Evolutionary conservation across 2,888 invertebrate species (phyloP).

Genomic region (Tenthredo distinguenda): DNA sequence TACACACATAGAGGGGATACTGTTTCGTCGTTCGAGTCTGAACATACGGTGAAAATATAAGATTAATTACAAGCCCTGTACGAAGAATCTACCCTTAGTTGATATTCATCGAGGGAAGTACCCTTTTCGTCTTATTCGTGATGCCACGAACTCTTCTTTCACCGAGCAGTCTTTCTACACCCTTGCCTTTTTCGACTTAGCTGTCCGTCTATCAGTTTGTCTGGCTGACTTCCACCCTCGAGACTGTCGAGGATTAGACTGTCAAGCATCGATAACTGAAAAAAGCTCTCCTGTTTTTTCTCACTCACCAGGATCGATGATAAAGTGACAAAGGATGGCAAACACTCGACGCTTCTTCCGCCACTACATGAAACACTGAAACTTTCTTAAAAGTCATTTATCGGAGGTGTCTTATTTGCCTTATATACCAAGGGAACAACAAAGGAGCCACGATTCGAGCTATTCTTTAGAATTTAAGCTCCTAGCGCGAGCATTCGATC

Average conservation of each 20-base stretch:
- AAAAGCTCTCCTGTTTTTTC: background rate
- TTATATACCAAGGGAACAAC: background rate
- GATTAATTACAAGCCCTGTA: background rate
- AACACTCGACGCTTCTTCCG: slow-evolving; percentile 7
- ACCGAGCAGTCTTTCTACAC: slow-evolving; percentile 37
- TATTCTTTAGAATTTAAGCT: slow-evolving; percentile 15
- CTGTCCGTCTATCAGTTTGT: background rate
- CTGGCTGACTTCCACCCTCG: background rate
- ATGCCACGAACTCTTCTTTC: slow-evolving; percentile 38
- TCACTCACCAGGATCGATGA: background rate
- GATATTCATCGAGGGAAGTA: slow-evolving; percentile 28
- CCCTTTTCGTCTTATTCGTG: slow-evolving; percentile 27
- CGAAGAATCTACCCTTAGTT: background rate
- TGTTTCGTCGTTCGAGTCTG: background rate
- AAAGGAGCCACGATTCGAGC: background rate
- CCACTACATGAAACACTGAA: background rate
- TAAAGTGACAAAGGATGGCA: slow-evolving; percentile 37
- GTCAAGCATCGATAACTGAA: slow-evolving; percentile 42
- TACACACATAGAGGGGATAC: background rate
- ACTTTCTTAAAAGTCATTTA: slow-evolving; percentile 32
- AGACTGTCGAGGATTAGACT: slow-evolving; percentile 37
- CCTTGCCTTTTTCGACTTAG: background rate
- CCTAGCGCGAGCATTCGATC: slow-evolving; percentile 17
- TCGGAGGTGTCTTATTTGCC: slow-evolving; percentile 29
- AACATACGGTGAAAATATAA: background rate